Conservation (phyloP, 2,888 invertebrate species). For the Apotomis capreana region DNA sequence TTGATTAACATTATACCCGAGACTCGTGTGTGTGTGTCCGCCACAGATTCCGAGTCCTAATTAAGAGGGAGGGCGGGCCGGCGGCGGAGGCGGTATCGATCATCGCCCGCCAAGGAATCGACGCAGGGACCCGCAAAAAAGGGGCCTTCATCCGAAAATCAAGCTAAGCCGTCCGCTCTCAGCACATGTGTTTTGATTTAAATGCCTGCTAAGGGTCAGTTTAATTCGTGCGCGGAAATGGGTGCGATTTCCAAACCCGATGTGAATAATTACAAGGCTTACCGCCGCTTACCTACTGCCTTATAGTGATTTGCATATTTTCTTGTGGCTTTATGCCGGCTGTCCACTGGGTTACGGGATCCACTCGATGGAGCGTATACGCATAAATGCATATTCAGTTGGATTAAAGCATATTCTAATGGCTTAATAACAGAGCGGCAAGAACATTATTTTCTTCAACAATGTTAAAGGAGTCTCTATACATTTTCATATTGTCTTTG, state of each 20-base stretch:
- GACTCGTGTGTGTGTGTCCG: conserved; percentile 87
- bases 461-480: neutral
- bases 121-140: conserved; percentile 81
- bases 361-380: conserved; percentile 47
- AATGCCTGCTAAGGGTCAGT: conserved; percentile 80
- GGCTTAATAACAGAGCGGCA: conserved; percentile 6
- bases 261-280: conserved; percentile 83
- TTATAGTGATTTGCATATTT: conserved; percentile 83
- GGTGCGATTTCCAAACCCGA: conserved; percentile 81
- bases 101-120: conserved; percentile 82
- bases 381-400: conserved; percentile 38
- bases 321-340: conserved; percentile 75
- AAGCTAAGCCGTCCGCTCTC: conserved; percentile 77
- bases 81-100: conserved; percentile 78
- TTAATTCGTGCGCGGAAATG: conserved; percentile 75
- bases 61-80: conserved; percentile 88
- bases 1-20: conserved; percentile 80
- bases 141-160: conserved; percentile 82
- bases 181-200: conserved; percentile 83
- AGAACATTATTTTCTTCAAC: neutral
- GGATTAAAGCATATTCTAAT: conserved; percentile 25
- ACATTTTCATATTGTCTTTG: neutral
- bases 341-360: conserved; percentile 55
- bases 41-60: conserved; percentile 93
- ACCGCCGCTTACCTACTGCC: conserved; percentile 82